Evolutionary conservation across 2,888 invertebrate species (phyloP).

Genomic region (Yponomeuta sedellus): DNA sequence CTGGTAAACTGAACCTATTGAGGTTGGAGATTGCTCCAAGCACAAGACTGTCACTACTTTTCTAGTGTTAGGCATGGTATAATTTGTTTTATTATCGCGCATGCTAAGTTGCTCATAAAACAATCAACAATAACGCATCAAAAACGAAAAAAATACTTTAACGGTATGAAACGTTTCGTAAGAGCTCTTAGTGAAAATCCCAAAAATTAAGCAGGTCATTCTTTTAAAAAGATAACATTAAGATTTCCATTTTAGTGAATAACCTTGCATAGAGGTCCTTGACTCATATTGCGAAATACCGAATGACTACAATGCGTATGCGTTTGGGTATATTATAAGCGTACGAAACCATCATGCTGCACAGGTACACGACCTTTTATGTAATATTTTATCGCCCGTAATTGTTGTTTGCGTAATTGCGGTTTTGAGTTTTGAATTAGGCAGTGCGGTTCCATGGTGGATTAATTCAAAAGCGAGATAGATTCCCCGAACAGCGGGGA

Average conservation of each 20-base stretch:
- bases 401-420: constrained; percentile 46
- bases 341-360: neutral
- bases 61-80: no score
- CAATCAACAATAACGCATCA: constrained; percentile 27
- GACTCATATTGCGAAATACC: constrained; percentile 35
- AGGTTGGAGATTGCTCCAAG: no score
- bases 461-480: neutral
- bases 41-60: no score
- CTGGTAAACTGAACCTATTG: no score
- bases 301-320: neutral
- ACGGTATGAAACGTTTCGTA: constrained; percentile 1
- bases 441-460: constrained; percentile 17
- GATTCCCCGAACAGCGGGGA: constrained; percentile 45
- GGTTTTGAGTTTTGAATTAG: constrained; percentile 41
- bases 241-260: constrained; percentile 66
- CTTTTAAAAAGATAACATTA: constrained; percentile 53
- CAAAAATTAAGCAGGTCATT: constrained; percentile 29
- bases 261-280: constrained; percentile 65
- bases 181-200: constrained; percentile 38
- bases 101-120: constrained; percentile 22
- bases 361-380: constrained; percentile 15
- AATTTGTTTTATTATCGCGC: no score
- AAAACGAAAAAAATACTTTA: constrained; percentile 20
- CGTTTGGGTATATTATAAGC: neutral
- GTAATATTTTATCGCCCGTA: constrained; percentile 19